phyloP scores from a whole-genome alignment of 2,797 vertebrate genomes.

The Atherinosoma microstoma region DNA sequence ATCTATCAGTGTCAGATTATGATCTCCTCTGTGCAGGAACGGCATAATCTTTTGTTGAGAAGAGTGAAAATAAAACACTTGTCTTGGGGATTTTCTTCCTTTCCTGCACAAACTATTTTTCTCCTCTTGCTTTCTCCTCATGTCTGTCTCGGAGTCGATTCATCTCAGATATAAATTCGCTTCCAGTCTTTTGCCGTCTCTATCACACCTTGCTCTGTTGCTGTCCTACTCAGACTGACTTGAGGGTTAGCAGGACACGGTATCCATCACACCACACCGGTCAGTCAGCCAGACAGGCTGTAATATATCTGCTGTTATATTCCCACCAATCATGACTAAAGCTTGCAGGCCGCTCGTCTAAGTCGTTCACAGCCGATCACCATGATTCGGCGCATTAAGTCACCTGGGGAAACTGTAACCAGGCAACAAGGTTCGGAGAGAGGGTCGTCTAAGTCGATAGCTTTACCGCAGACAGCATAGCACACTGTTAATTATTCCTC shows the following conservation, averaged over 20 bases:
- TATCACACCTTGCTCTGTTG: constrained; percentile 12
- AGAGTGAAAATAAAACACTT: not conserved
- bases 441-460: constrained; percentile 50
- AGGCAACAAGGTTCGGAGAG: constrained; percentile 64
- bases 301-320: constrained; percentile 52
- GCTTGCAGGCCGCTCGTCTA: constrained; percentile 32
- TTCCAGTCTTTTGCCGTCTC: not conserved
- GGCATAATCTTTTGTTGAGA: not conserved
- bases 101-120: not conserved
- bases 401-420: constrained; percentile 71
- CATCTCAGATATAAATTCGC: constrained; percentile 19
- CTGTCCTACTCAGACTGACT: constrained; percentile 27
- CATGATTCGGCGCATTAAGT: constrained; percentile 60
- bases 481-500: constrained; percentile 64
- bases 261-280: constrained; percentile 44
- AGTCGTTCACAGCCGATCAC: constrained; percentile 43
- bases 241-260: constrained; percentile 30
- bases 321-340: constrained; percentile 53
- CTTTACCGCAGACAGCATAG: constrained; percentile 36
- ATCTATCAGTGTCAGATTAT: constrained; percentile 42
- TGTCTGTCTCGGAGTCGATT: constrained; percentile 7
- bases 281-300: constrained; percentile 57
- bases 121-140: not conserved
- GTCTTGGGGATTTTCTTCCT: not conserved
- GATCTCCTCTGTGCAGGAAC: constrained; percentile 14